Percentiles rank a stretch among this genome's conserved stretches.
These are phyloP conservation scores for Leucophenga maculata DNA, from an alignment of 2,888 invertebrate genomes.

Conservation along the genomic window DNA sequence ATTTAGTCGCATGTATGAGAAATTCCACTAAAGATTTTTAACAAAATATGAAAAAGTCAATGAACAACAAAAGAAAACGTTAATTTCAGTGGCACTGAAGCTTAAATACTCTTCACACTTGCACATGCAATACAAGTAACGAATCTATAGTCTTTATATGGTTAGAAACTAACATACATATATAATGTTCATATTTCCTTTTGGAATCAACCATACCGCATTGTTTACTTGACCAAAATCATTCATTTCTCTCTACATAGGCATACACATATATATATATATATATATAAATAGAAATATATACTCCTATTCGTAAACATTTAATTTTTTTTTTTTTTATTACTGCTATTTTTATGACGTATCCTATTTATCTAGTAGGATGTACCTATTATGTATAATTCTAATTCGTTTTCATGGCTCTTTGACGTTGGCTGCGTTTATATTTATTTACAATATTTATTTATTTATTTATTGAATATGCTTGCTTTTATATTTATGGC, in stretches of 20 bases:
- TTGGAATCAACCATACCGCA: constrained; percentile 16
- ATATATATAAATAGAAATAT: no score
- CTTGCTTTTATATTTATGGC: neutral
- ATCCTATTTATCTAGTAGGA: neutral
- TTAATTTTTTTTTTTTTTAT: neutral
- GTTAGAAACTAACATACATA: no score
- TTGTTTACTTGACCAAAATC: neutral
- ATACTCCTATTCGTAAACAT: neutral
- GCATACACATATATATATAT: neutral
- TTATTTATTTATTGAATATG: constrained; percentile 32
- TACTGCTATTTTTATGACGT: neutral
- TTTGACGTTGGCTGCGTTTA: constrained; percentile 8
- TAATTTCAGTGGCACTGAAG: no score
- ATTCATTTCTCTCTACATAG: neutral
- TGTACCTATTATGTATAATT: no score
- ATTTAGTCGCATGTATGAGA: no score
- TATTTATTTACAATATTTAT: constrained; percentile 19
- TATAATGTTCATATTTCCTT: neutral
- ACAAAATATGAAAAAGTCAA: no score
- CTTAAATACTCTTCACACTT: no score
- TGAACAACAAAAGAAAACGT: no score
- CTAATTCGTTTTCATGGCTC: constrained; percentile 15
- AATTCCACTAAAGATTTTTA: no score
- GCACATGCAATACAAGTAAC: no score
- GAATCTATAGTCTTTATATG: no score